Percentiles rank a stretch among this genome's conserved stretches.
Conservation (phyloP, 2,797 vertebrate species). For the Chelonia mydas region DNA sequence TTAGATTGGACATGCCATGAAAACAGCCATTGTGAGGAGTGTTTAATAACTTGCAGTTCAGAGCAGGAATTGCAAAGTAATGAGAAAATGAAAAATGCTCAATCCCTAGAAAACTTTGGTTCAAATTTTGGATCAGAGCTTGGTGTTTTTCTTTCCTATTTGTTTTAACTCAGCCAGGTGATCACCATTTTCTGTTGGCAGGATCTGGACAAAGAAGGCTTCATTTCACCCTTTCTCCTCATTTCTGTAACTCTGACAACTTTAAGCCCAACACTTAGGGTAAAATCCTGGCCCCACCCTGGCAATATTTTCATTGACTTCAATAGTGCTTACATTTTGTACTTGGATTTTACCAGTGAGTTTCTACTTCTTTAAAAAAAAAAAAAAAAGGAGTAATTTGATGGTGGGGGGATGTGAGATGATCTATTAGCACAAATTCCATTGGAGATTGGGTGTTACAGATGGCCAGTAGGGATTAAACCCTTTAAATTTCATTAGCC, state of each 20-base stretch:
- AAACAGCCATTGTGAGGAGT: constrained; percentile 52
- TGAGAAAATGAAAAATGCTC: neutral
- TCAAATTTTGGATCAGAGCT: constrained; percentile 20
- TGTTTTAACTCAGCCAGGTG: neutral
- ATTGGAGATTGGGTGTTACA: neutral
- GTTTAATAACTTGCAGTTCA: constrained; percentile 49
- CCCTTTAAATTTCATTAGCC: neutral
- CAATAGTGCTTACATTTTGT: neutral
- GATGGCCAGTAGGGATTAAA: neutral
- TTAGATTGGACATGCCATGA: constrained; percentile 42
- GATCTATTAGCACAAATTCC: neutral
- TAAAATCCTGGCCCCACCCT: neutral
- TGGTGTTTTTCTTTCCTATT: neutral
- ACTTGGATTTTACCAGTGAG: neutral
- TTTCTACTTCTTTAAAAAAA: neutral
- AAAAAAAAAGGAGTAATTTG: neutral
- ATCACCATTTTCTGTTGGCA: neutral
- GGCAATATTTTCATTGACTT: neutral
- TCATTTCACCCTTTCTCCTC: neutral
- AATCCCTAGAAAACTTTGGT: neutral
- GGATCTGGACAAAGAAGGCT: neutral
- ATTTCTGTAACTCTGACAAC: neutral
- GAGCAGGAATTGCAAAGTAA: constrained; percentile 19
- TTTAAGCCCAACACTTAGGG: neutral
- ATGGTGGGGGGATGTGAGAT: neutral